Evolutionary conservation across 2,113 vertebrate genomes (phyloP).

Genomic region (Tupaia chinensis): DNA sequence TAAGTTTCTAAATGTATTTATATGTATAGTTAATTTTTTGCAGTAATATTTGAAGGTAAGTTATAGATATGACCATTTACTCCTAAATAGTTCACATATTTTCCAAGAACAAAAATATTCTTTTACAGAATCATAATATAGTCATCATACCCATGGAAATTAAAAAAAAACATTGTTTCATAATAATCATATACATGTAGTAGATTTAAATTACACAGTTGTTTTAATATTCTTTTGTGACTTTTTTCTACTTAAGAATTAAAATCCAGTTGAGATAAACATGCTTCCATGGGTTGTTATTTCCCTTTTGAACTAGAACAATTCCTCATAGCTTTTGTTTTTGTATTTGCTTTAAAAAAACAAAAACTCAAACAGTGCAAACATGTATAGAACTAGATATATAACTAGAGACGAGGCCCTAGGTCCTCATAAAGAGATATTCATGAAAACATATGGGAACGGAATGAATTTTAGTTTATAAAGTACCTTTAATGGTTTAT

Average conservation of each 20-base stretch:
- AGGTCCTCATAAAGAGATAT: background rate
- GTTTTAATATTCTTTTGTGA: background rate
- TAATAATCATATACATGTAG: background rate
- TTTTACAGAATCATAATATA: background rate
- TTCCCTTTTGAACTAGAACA: background rate
- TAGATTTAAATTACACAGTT: background rate
- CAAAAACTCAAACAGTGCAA: background rate
- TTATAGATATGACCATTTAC: background rate
- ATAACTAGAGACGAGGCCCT: background rate
- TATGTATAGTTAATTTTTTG: background rate
- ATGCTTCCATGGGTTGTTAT: background rate
- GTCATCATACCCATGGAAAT: background rate
- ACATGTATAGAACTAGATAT: background rate
- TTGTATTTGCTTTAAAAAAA: background rate
- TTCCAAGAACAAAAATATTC: background rate
- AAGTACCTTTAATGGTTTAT: background rate
- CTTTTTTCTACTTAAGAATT: background rate
- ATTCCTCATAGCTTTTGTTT: background rate
- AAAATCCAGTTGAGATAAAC: background rate
- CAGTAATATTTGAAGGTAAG: conserved; percentile 9
- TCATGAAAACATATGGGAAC: background rate
- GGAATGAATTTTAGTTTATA: background rate
- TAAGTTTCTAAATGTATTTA: background rate
- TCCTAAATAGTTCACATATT: background rate
- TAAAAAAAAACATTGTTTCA: background rate